These are phyloP conservation scores for Phasianus colchicus DNA, from an alignment of 2,113 vertebrate genomes.

Conservation along the genomic window DNA sequence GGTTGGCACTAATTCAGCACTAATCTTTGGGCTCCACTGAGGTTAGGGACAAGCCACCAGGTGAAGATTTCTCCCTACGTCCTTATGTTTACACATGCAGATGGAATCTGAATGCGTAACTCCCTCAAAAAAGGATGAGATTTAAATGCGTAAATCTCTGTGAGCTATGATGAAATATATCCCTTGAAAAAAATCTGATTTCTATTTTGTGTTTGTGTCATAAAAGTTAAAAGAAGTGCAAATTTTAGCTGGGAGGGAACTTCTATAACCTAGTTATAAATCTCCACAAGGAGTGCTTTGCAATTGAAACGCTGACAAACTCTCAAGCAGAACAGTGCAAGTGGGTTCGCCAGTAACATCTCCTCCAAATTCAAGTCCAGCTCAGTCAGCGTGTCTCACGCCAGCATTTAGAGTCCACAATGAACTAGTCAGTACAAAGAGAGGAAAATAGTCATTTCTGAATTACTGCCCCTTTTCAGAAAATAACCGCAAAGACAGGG, in stretches of 20 bases:
- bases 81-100: neutral
- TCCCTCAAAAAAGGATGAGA: neutral
- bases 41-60: neutral
- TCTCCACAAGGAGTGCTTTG: conserved; percentile 54
- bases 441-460: conserved; percentile 50
- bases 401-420: conserved; percentile 20
- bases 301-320: conserved; percentile 47
- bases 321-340: conserved; percentile 28
- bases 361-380: conserved; percentile 18
- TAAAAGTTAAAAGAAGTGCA: conserved; percentile 72
- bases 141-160: neutral
- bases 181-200: conserved; percentile 10
- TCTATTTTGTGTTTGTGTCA: conserved; percentile 36
- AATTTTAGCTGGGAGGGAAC: conserved; percentile 56
- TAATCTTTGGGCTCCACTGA: neutral
- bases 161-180: conserved; percentile 32
- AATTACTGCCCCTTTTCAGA: conserved; percentile 49
- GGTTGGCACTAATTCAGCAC: neutral
- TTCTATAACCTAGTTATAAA: conserved; percentile 68
- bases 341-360: conserved; percentile 10
- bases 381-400: neutral
- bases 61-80: neutral
- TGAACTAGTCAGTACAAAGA: conserved; percentile 38
- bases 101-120: neutral
- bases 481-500: conserved; percentile 38